Conservation (phyloP, 2,888 invertebrate species). For the Harmothoe impar region DNA sequence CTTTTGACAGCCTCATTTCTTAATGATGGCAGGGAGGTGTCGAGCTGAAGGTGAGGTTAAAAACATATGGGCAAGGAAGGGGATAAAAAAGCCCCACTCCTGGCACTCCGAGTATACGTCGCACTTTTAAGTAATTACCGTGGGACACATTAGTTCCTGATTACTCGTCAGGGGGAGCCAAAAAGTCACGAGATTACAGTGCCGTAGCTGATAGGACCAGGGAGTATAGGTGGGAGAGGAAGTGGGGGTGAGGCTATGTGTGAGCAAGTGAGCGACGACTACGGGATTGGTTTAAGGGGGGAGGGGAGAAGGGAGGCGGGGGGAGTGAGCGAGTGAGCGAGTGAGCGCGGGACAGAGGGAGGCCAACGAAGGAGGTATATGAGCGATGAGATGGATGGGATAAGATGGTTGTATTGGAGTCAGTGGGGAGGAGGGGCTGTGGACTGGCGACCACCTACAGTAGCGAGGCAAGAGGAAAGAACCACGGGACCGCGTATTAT, state of each 20-base stretch:
- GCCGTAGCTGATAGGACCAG: neutral
- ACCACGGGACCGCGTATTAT: too few species aligned
- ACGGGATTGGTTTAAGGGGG: too few species aligned
- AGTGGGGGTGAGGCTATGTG: neutral
- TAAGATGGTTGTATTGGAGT: too few species aligned
- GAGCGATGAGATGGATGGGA: neutral
- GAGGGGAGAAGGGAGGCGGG: too few species aligned
- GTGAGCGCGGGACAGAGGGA: neutral
- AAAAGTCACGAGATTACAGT: conserved; percentile 22
- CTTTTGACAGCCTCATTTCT: neutral
- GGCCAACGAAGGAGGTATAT: neutral
- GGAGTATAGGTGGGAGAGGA: neutral
- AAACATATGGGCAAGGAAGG: neutral
- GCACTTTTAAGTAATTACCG: conserved; percentile 50
- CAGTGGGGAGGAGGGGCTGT: too few species aligned
- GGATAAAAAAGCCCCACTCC: neutral
- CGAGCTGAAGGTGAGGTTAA: neutral
- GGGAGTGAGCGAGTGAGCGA: too few species aligned
- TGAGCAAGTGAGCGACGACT: neutral
- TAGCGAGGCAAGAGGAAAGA: too few species aligned
- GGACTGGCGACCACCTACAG: too few species aligned
- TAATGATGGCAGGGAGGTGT: neutral
- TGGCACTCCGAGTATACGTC: neutral
- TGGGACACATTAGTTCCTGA: conserved; percentile 39
- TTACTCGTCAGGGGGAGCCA: conserved; percentile 25